A percentile compares a stretch with the other conserved stretches of the same genome.
These are phyloP conservation scores for Orgyia antiqua DNA, from an alignment of 2,888 invertebrate genomes.

Conservation along the genomic window DNA sequence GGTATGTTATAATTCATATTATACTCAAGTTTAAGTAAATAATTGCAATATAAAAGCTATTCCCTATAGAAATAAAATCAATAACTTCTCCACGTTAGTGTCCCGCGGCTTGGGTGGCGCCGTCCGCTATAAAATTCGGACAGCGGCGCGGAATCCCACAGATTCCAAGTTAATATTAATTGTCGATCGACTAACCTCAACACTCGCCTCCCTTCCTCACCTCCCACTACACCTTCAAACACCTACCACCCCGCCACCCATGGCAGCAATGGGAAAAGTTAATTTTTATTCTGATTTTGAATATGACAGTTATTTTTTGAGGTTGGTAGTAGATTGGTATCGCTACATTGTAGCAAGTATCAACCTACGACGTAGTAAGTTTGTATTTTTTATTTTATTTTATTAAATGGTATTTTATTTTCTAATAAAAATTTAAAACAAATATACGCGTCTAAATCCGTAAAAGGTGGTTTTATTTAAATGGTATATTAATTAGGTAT, in stretches of 20 bases:
- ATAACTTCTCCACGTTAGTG: slow-evolving; percentile 32
- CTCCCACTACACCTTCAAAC: slow-evolving; percentile 7
- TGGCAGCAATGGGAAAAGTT: slow-evolving; percentile 32
- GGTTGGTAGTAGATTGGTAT: slow-evolving; percentile 16
- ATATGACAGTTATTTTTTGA: slow-evolving; percentile 27
- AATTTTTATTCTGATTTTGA: slow-evolving; percentile 25
- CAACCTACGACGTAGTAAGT: too few relatives aligned
- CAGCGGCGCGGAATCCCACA: slow-evolving; percentile 77
- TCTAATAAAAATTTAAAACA: too few relatives aligned
- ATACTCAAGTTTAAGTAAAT: too few relatives aligned
- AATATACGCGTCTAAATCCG: too few relatives aligned
- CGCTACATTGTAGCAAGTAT: too few relatives aligned
- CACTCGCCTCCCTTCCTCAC: slow-evolving; percentile 30
- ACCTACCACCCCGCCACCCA: slow-evolving; percentile 16
- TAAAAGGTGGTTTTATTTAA: too few relatives aligned
- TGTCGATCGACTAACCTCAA: slow-evolving; percentile 70
- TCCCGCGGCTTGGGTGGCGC: slow-evolving; percentile 71
- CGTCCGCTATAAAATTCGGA: slow-evolving; percentile 77
- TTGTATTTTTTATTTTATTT: too few relatives aligned
- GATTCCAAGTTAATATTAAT: slow-evolving; percentile 77
- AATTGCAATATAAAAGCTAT: too few relatives aligned
- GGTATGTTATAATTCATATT: too few relatives aligned
- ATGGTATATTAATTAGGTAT: too few relatives aligned
- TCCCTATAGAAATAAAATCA: neutral
- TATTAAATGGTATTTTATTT: too few relatives aligned